Conservation (phyloP, 2,797 vertebrate species). For the Serranus cabrilla region DNA sequence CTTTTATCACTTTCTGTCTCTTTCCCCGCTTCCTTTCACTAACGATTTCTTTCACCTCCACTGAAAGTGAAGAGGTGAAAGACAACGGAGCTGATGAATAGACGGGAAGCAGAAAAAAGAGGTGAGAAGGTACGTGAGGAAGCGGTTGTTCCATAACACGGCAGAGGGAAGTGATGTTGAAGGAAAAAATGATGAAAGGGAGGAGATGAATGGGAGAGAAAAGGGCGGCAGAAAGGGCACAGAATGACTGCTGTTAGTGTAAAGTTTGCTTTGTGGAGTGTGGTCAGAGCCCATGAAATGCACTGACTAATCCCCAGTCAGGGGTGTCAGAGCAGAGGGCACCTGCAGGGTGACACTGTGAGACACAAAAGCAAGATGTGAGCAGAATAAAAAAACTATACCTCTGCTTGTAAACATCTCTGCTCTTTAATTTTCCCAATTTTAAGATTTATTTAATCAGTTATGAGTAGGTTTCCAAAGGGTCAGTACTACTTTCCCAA, state of each 20-base stretch:
- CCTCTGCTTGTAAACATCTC: background rate
- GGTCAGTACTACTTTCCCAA: too few relatives aligned
- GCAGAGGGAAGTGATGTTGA: constrained; percentile 26
- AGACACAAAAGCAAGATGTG: constrained; percentile 16
- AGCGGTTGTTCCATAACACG: background rate
- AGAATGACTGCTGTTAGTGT: constrained; percentile 8
- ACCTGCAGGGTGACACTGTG: background rate
- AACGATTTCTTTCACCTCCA: constrained; percentile 49
- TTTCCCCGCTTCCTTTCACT: constrained; percentile 28
- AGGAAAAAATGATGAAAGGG: constrained; percentile 37
- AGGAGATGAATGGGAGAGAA: constrained; percentile 10
- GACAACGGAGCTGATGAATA: constrained; percentile 50
- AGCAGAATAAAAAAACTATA: constrained; percentile 23
- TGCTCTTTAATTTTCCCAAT: background rate
- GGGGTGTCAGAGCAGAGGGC: background rate
- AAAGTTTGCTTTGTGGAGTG: constrained; percentile 46
- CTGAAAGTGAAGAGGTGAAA: constrained; percentile 22
- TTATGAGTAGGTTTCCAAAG: too few relatives aligned
- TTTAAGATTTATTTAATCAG: background rate
- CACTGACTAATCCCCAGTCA: constrained; percentile 29
- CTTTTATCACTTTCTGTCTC: constrained; percentile 7
- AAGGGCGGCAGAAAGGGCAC: constrained; percentile 1
- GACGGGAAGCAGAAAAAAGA: constrained; percentile 33
- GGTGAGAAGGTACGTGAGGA: constrained; percentile 25
- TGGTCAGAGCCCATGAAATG: constrained; percentile 31